Percentiles rank a stretch among this genome's conserved stretches.
Evolutionary conservation across 2,888 invertebrate genomes (phyloP).

Genomic region (Conops quadrifasciatus): DNA sequence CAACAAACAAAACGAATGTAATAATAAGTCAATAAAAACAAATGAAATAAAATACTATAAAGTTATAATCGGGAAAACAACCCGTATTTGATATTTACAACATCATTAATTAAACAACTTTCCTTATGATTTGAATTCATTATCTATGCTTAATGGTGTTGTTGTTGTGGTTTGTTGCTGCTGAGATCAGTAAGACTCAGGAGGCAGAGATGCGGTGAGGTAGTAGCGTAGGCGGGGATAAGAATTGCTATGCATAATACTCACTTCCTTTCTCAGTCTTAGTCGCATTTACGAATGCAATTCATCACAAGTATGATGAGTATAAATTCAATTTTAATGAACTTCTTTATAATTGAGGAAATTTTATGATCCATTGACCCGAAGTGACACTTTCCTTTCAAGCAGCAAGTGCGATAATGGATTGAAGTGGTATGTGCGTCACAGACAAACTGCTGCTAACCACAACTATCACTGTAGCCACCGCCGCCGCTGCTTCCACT

Average conservation of each 20-base stretch:
- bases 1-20: too few relatives aligned
- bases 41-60: neutral
- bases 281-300: neutral
- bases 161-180: too few relatives aligned
- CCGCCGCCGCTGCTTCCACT: neutral
- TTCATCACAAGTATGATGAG: conserved; percentile 14
- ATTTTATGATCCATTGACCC: conserved; percentile 48
- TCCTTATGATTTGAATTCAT: too few relatives aligned
- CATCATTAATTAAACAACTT: too few relatives aligned
- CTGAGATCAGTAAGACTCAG: too few relatives aligned
- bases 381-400: conserved; percentile 44
- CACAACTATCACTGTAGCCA: neutral
- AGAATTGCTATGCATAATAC: neutral
- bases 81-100: too few relatives aligned
- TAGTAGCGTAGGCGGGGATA: too few relatives aligned
- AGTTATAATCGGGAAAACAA: neutral
- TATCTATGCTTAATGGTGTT: too few relatives aligned
- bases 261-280: neutral
- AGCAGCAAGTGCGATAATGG: conserved; percentile 24
- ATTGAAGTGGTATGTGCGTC: conserved; percentile 5
- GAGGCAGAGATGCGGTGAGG: too few relatives aligned
- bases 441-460: neutral
- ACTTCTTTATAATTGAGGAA: conserved; percentile 34
- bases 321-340: conserved; percentile 32
- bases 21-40: too few relatives aligned